Evolutionary conservation across 2,888 invertebrate genomes (phyloP), one percentile per base, ranked within the genome.

Genomic region (Ormyrus pomaceus): DNA sequence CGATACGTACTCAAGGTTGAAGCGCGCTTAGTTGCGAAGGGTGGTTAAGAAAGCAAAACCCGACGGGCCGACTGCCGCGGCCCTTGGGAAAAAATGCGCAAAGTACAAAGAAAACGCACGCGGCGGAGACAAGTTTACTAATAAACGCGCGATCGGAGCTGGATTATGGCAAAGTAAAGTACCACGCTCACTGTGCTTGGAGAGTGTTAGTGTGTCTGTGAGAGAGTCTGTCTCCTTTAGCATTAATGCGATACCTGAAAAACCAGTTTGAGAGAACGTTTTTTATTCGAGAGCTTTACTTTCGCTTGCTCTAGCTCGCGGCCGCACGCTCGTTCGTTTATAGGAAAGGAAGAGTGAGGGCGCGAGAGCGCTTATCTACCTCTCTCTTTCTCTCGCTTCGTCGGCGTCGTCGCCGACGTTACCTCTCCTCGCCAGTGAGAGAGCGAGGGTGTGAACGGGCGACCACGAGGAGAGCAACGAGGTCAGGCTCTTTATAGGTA

Each of bases 311-410:
- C 82, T 84, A n/a, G 46, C 68, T 76, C 55, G 48, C 19, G n/a
- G 5, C 34, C 68, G 53, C 51, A n/a, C 13, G 19, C 59, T 5
- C n/a, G 11, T 34, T 34, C 8, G 11, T 55, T 48, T n/a, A 10
- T 50, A 59, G 86, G 87, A 89, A 88, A 88, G 87, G 86, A 89
- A 89, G 87, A 88, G 87, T 85, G 86, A 86, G 86, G 77, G 62
- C 75, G 65, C 83, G 83, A 85, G 34, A 34, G 83, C 83, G 82
- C 58, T 8, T 65, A 34, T 55, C 51, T 66, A 51, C 53, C 59
- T 62, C 61, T n/a, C 70, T 70, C 55, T 56, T 50, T 46, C 73
- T 19, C 62, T 46, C 50, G 48, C 4, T 53, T 2, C 19, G 10
- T n/a, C 34, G 46, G 11, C 46, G 48, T 8, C 59, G 51, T 73